Evolutionary conservation across 2,888 invertebrate species (phyloP), one percentile per base, ranked within the genome.

Genomic region (Caenorhabditis drosophilae): DNA sequence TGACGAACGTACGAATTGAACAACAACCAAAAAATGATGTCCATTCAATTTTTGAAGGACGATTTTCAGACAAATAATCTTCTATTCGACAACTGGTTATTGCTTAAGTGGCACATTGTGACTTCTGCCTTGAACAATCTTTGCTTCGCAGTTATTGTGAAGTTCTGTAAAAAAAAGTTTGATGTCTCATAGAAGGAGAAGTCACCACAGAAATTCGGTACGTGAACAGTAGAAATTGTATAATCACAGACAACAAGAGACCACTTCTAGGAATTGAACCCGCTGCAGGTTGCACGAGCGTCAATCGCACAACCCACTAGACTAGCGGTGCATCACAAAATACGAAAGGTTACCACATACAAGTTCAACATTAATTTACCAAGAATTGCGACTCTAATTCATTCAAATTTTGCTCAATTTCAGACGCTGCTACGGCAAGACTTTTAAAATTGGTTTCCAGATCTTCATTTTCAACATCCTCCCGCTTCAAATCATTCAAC

Each of bases 181-280:
- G n/a, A 51, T 51, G 62, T 56, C 62, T 62, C 62, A 62, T 62
- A 52, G 63, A 63, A 63, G 63, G 63, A 23, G n/a, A 44, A 49
- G 50, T 58, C 63, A 57, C 53, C 63, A 63, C 63, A 56, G 49
- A 49, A 52, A 63, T 52, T 63, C 57, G 58, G 63, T 54, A 63
- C 63, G 63, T 63, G 63, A 63, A 63, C 63, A 63, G 63, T 63
- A 63, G 58, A 54, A 44, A 50, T 46, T 41, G 22, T 35, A 23
- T 63, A 63, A 63, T 63, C 63, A 63, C 50, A 11, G 58, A 57
- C 57, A 3, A 31, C 4, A 25, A 31, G 12, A 9, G 6, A 9
- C 12, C 31, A 12, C 31, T 9, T 12, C 6, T 2, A 6, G 47
- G 35, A 22, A 20, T 47, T 22, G 47, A 47, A 20, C 47, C 35